Conservation (phyloP, 2,797 vertebrate genomes). For the Acestrorhynchus altus region DNA sequence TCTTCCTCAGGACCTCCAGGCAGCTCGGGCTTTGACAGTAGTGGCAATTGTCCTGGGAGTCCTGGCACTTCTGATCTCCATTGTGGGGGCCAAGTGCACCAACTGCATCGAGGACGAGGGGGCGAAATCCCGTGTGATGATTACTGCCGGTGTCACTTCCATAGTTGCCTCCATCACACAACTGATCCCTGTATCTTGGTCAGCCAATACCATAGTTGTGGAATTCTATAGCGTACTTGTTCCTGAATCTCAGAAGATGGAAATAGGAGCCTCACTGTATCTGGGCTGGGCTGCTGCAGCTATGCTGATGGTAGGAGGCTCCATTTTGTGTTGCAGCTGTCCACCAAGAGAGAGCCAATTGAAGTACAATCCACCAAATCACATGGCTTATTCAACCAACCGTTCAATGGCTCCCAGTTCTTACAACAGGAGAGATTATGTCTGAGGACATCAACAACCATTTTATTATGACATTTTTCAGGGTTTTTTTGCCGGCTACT, state of each 20-base stretch:
- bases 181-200: constrained; percentile 91
- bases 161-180: constrained; percentile 80
- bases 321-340: constrained; percentile 91
- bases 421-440: constrained; percentile 92
- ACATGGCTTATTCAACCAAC: constrained; percentile 82
- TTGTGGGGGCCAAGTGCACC: constrained; percentile 92
- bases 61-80: constrained; percentile 83
- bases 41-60: constrained; percentile 83
- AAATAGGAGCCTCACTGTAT: constrained; percentile 88
- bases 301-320: constrained; percentile 84
- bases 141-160: constrained; percentile 82
- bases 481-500: constrained; percentile 8
- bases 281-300: constrained; percentile 88
- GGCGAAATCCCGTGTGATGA: constrained; percentile 88
- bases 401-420: constrained; percentile 81
- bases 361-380: constrained; percentile 71
- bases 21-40: constrained; percentile 86
- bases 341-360: constrained; percentile 82
- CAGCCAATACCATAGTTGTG: constrained; percentile 86
- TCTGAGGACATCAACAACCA: constrained; percentile 70
- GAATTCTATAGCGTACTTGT: constrained; percentile 90
- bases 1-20: constrained; percentile 87
- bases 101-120: constrained; percentile 91
- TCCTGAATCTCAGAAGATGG: constrained; percentile 82
- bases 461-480: not conserved